Evolutionary conservation across 2,797 vertebrate species (phyloP), one percentile per base, ranked within the genome.

Genomic region (Xerus rutilus): DNA sequence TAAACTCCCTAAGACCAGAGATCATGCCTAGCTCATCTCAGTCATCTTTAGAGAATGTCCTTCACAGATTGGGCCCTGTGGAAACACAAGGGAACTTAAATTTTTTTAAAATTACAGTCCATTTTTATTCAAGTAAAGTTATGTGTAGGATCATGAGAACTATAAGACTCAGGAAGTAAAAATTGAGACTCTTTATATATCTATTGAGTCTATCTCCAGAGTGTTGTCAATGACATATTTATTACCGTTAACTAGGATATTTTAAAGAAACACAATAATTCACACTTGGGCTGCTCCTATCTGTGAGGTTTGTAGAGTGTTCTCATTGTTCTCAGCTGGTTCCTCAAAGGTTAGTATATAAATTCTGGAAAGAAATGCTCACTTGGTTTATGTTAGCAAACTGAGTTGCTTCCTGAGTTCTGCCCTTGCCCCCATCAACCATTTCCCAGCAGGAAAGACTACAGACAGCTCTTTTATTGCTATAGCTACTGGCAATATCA

Each of bases 361-460:
- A 95, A 77, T 69, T 47, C 84, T 82, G 94, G 76, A 76, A 81
- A 88, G 84, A 93, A 87, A 84, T 2, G 0, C 39, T 82, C 43
- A 21, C 62, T 94, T 70, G 77, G 89, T 97, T 97, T 92, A 96
- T 52, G 64, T 96, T 69, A 94, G 83, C 43, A 85, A 94, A 54
- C 70, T 32, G 39, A 2, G 57, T 73, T 70, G 54, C 92, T 97
- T 97, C 96, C 94, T 90, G 86, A 79, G 77, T 25, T 52, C 69
- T 70, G 84, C 47, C 89, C 70, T 95, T 65, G 3, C 12, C 77
- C 67, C 39, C 45, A 21, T 45, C 32, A 35, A n/a, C 43, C 73
- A 32, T 83, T 52, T 52, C 77, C 77, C 79, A 94, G 47, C 64
- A 74, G 62, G 70, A 96, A 94, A 87, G 35, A 39, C 49, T 59